Conservation (phyloP, 1,140 invertebrate species). For the Paraescarpia echinospica region DNA sequence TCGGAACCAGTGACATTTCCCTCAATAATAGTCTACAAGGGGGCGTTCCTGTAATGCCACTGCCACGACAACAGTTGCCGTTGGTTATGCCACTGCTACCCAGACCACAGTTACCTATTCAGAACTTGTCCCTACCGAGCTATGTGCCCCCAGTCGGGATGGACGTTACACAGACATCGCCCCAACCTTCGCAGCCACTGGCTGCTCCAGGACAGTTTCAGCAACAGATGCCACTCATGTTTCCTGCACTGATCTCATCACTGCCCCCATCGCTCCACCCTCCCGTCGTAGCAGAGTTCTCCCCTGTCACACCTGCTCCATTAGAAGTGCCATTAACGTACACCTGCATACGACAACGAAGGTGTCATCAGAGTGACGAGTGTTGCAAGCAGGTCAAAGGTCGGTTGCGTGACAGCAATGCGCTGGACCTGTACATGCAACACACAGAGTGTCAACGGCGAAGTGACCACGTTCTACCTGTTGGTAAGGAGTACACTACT, state of each 20-base stretch:
- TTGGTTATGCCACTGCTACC: background rate
- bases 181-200: background rate
- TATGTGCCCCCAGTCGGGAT: background rate
- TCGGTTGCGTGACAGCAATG: slow-evolving; percentile 11
- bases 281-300: background rate
- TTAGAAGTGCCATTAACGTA: background rate
- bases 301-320: background rate
- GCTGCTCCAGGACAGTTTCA: background rate
- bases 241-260: slow-evolving; percentile 20
- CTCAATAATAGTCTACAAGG: background rate
- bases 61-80: background rate
- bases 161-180: background rate
- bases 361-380: background rate
- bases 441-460: slow-evolving; percentile 44
- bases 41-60: background rate
- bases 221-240: background rate
- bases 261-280: slow-evolving; percentile 16
- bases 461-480: slow-evolving; percentile 53
- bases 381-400: slow-evolving; percentile 13
- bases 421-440: slow-evolving; percentile 42
- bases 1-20: background rate
- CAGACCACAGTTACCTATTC: background rate
- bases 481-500: slow-evolving; percentile 49
- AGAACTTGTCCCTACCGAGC: background rate
- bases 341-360: background rate